A percentile compares a stretch with the other conserved stretches of the same genome.
Conservation (phyloP, 35 echinoderm and acorn worm species). For the Amphiura filiformis region DNA sequence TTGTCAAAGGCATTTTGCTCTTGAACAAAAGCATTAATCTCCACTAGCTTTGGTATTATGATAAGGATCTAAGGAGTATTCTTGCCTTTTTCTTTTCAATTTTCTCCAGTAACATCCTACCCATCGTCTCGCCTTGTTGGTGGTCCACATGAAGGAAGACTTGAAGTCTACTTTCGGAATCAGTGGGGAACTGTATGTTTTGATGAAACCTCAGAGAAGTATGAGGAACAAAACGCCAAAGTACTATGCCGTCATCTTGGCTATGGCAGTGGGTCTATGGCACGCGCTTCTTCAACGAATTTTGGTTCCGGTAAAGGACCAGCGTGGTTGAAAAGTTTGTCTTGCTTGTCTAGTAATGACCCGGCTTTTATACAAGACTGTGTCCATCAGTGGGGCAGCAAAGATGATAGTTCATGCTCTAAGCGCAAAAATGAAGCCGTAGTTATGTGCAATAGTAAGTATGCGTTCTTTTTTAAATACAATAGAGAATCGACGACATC, state of each 20-base stretch:
- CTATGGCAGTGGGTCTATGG: not conserved
- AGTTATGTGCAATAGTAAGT: not conserved
- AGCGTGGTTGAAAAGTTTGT: not conserved
- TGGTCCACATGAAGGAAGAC: not conserved
- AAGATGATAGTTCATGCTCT: not conserved
- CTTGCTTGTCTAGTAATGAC: not conserved
- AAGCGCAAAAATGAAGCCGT: not conserved
- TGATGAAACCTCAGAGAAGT: not conserved
- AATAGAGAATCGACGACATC: too few relatives aligned
- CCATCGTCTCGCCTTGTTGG: not conserved
- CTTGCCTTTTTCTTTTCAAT: too few relatives aligned
- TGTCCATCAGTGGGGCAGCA: not conserved
- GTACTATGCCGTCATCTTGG: not conserved
- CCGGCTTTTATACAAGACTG: not conserved
- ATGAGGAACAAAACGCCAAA: not conserved
- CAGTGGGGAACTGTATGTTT: not conserved
- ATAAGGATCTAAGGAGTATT: too few relatives aligned
- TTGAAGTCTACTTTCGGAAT: not conserved
- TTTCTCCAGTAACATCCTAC: not conserved
- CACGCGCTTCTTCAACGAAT: not conserved
- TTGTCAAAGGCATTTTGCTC: too few relatives aligned
- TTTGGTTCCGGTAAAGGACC: not conserved
- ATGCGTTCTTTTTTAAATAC: too few relatives aligned
- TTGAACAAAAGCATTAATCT: too few relatives aligned
- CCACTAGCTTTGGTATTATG: too few relatives aligned